Evolutionary conservation across 1,140 invertebrate species (phyloP).

Genomic region (Drosophila sechellia): DNA sequence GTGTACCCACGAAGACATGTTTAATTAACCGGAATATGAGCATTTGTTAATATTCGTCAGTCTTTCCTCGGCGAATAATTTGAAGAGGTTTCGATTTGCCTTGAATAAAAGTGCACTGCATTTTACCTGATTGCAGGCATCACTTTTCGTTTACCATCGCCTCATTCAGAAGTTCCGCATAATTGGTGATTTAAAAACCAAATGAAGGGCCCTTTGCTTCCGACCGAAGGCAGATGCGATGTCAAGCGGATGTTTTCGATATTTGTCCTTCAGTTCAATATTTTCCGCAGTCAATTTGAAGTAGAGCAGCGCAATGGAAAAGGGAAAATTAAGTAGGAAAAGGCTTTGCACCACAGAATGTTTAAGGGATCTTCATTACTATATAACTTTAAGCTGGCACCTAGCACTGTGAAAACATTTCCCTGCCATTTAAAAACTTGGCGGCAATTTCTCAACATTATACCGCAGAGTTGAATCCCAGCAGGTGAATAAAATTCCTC

Average conservation of each 20-base stretch:
- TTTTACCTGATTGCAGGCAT: slow-evolving; percentile 30
- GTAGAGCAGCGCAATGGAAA: neutral
- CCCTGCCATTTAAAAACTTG: slow-evolving; percentile 7
- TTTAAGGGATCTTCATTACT: neutral
- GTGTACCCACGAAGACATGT: neutral
- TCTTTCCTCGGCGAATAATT: neutral
- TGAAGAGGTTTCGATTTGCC: slow-evolving; percentile 24
- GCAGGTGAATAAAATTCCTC: slow-evolving; percentile 43
- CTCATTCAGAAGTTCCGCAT: slow-evolving; percentile 26
- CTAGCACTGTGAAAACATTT: neutral
- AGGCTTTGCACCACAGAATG: neutral
- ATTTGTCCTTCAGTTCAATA: slow-evolving; percentile 3
- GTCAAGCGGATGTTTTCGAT: slow-evolving; percentile 5
- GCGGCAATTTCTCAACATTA: slow-evolving; percentile 22
- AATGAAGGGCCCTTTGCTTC: slow-evolving; percentile 20
- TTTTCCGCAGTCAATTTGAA: slow-evolving; percentile 10
- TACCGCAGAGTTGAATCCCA: slow-evolving; percentile 14
- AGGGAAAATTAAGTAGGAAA: neutral
- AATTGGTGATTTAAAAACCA: slow-evolving; percentile 50
- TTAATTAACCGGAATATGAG: neutral
- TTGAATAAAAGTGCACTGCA: slow-evolving; percentile 10
- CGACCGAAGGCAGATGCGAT: neutral
- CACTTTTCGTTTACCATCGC: slow-evolving; percentile 15
- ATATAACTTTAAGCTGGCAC: neutral
- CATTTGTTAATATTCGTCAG: neutral